A percentile compares a stretch with the other conserved stretches of the same genome.
Conservation (phyloP, 2,888 invertebrate species). For the Scaptomyza flava region DNA sequence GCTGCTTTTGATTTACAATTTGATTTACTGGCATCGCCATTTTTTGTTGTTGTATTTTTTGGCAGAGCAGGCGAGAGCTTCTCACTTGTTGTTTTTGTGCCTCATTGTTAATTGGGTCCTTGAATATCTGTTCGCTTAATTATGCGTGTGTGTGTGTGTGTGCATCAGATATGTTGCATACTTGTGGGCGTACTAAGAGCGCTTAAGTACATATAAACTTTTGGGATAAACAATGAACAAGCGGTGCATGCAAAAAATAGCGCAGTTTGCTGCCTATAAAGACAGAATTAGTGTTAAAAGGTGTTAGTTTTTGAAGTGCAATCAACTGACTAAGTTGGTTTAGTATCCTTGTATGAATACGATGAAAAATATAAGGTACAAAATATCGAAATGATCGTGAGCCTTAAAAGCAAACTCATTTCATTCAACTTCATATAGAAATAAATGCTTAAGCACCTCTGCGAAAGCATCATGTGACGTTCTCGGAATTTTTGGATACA, state of each 20-base stretch:
- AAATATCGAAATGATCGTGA: too few species aligned
- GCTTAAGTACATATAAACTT: conserved; percentile 5
- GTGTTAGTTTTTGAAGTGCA: neutral
- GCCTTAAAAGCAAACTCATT: too few species aligned
- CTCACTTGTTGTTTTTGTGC: neutral
- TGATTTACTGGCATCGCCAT: conserved; percentile 55
- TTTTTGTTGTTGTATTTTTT: conserved; percentile 13
- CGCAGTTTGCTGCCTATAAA: neutral
- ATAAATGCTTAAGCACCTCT: too few species aligned
- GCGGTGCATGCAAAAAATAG: neutral
- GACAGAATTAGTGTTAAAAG: neutral
- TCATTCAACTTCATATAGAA: too few species aligned
- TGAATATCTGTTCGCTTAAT: conserved; percentile 66
- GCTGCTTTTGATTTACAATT: conserved; percentile 69
- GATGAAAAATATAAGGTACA: too few species aligned
- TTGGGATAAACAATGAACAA: conserved; percentile 11
- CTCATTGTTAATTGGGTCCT: conserved; percentile 53
- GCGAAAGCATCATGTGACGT: neutral
- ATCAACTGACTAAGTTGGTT: too few species aligned
- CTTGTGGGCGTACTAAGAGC: conserved; percentile 22
- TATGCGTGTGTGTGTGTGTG: conserved; percentile 41
- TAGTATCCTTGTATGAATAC: too few species aligned
- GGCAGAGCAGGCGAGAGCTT: conserved; percentile 35
- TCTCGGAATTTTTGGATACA: neutral
- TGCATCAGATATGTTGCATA: conserved; percentile 40